Conservation (phyloP, 2,113 vertebrate genomes). For the Vimba vimba region DNA sequence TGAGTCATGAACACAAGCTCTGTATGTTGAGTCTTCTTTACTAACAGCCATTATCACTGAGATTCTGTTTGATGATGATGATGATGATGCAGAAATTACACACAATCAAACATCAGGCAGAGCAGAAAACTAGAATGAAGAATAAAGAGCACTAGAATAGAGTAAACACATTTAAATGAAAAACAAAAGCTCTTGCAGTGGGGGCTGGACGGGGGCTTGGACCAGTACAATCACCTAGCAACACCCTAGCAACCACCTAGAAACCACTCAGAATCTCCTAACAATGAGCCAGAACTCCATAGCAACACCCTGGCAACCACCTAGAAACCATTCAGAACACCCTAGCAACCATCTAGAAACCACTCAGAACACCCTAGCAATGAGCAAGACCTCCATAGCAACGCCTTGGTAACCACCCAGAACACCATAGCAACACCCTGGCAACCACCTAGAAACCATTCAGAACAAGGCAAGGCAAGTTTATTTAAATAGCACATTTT, state of each 20-base stretch:
- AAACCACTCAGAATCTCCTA: background rate
- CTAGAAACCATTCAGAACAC: background rate
- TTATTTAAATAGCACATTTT: too few species aligned
- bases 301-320: background rate
- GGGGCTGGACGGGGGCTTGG: too few species aligned
- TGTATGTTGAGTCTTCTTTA: background rate
- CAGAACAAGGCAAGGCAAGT: background rate
- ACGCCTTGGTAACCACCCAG: too few species aligned
- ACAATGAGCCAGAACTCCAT: too few species aligned
- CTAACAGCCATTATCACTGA: background rate
- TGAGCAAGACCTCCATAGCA: too few species aligned
- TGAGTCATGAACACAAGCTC: background rate
- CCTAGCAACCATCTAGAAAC: background rate
- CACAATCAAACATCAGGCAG: background rate
- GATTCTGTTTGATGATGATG: background rate
- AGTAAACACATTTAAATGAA: too few species aligned
- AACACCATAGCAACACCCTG: too few species aligned
- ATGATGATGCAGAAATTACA: background rate
- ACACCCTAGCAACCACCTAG: background rate
- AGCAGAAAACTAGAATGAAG: background rate
- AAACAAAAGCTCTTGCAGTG: too few species aligned
- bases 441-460: background rate
- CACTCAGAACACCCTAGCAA: too few species aligned
- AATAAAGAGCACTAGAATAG: background rate
- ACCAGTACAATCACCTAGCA: background rate